Conservation (phyloP, 2,113 vertebrate species). For the Leucosticte australis region DNA sequence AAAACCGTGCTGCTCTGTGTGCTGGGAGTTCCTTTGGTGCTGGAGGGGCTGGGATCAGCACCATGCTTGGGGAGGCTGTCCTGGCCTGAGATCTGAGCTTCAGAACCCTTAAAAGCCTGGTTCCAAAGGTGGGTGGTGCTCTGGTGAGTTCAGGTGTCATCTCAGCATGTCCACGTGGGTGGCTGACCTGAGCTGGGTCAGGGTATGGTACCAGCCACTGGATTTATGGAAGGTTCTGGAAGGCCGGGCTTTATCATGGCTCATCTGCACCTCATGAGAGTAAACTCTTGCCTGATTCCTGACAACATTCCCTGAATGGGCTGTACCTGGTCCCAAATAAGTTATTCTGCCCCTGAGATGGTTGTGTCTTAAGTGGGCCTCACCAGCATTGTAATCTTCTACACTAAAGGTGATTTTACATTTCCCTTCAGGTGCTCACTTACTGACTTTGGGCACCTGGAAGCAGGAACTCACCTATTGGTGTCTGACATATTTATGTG, state of each 20-base stretch:
- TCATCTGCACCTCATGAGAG: rapidly evolving
- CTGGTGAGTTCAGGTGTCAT: neutral
- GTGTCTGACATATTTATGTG: rapidly evolving
- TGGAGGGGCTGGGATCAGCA: neutral
- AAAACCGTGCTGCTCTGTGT: rapidly evolving
- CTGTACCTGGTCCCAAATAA: rapidly evolving
- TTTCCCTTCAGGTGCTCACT: neutral
- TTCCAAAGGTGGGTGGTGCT: neutral
- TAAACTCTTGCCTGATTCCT: neutral
- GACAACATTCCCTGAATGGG: rapidly evolving
- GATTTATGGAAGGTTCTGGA: neutral
- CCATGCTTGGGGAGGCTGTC: rapidly evolving
- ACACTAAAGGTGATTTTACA: neutral
- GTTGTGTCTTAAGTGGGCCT: neutral
- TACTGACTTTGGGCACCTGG: neutral
- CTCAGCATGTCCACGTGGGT: neutral
- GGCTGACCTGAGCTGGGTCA: rapidly evolving
- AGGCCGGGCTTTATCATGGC: neutral
- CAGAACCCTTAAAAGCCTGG: neutral
- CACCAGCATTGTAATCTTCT: neutral
- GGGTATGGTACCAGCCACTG: rapidly evolving
- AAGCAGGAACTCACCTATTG: rapidly evolving
- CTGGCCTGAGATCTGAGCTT: neutral
- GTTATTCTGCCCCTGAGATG: neutral
- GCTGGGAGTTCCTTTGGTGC: neutral